Base-by-base conservation (phyloP, 2,113 vertebrate genomes). In the Conger conger region DNA sequence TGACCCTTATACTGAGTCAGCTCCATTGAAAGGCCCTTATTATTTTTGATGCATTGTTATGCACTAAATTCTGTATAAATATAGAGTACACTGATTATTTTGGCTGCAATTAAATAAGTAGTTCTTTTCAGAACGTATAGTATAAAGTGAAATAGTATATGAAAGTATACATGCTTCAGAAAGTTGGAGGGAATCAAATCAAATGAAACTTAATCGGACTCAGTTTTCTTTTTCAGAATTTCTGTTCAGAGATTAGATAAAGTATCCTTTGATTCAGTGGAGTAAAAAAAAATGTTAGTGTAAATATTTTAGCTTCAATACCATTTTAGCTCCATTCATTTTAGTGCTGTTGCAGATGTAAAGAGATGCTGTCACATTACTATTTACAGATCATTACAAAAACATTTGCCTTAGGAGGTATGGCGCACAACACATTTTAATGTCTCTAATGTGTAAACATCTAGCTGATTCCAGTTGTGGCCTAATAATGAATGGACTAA, bases 401-500 rank as follows among this genome's bases (percentile, higher is more conserved):
- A 27, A 33, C 9, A 73, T 13, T 33, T 73, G 68, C 68, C 68
- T 73, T 4, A 73, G 68, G 68, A 73, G 68, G 68, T 30, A 73
- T 30, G 68, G 68, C 15, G 27, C 68, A 73, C 27, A 33, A 73
- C 9, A 15, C 68, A 73, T 27, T 53, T 81, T 81, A 54, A 82
- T 82, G 18, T 0, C 57, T 60, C 68, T 82, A 73, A 81, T 53
- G 63, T 73, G 78, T 76, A 54, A 87, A 85, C 40, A 78, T 79
- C 76, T 76, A 13, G 42, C 36, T 63, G 45, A 36, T 20, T 80
- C 27, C 50, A 23, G 33, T 35, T 54, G 38, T 18, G 20, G 50
- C 54, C 78, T 57, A 33, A 53, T 60, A 86, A 84, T 86, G 40
- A 88, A 20, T 76, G 83, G 81, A 79, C 81, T 45, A 81, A 37